phyloP scores from a whole-genome alignment of 2,888 invertebrate genomes.

The Ennomos erosarius region DNA sequence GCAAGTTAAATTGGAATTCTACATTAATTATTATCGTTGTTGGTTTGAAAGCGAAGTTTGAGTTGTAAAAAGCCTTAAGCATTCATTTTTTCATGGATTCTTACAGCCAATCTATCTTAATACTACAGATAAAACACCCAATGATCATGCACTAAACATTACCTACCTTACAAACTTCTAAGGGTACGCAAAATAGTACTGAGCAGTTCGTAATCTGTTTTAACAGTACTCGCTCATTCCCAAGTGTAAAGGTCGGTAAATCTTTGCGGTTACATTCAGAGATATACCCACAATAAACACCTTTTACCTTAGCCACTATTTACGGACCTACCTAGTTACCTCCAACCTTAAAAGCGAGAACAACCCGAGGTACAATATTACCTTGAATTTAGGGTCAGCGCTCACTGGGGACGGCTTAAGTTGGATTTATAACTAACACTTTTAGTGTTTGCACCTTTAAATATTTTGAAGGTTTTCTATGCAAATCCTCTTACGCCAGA shows the following conservation, averaged over 20 bases:
- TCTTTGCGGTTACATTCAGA: constrained; percentile 34
- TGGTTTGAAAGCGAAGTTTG: too few species aligned
- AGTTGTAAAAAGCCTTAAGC: too few species aligned
- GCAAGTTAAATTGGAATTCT: too few species aligned
- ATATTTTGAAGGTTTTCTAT: constrained; percentile 42
- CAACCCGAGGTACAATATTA: constrained; percentile 45
- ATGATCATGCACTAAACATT: too few species aligned
- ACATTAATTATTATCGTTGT: not conserved
- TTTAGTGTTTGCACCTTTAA: constrained; percentile 46
- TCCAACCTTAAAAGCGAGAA: constrained; percentile 46
- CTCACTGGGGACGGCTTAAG: constrained; percentile 48
- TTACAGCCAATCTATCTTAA: too few species aligned
- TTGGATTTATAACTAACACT: constrained; percentile 50
- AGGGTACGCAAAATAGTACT: too few species aligned
- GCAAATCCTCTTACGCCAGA: constrained; percentile 33
- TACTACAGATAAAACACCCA: too few species aligned
- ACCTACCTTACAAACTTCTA: too few species aligned
- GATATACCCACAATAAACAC: constrained; percentile 33
- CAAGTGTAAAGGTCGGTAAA: constrained; percentile 26
- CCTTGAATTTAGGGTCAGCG: constrained; percentile 47
- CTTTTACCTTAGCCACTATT: constrained; percentile 30
- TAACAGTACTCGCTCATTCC: constrained; percentile 12
- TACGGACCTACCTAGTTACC: constrained; percentile 36
- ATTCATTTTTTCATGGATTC: too few species aligned
- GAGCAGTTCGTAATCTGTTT: constrained; percentile 3